phyloP scores from a whole-genome alignment of 2,113 vertebrate genomes.

The Bos indicus region DNA sequence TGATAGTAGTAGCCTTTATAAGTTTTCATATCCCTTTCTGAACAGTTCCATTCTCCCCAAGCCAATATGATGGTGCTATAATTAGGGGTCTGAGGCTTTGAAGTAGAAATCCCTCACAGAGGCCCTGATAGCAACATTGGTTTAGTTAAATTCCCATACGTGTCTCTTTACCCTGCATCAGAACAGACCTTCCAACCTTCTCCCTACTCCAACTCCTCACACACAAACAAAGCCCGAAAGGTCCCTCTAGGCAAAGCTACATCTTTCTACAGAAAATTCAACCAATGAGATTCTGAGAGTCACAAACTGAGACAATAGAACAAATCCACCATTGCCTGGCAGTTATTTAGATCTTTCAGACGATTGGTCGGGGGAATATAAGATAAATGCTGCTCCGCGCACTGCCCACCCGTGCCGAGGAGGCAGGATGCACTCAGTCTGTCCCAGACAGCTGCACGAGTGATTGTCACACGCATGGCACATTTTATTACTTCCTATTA shows the following conservation, averaged over 20 bases:
- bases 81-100: neutral
- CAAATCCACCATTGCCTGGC: neutral
- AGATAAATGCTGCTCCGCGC: neutral
- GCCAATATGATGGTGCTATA: neutral
- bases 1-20: neutral
- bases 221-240: neutral
- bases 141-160: neutral
- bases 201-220: neutral
- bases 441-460: too few relatives aligned
- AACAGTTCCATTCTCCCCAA: neutral
- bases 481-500: neutral
- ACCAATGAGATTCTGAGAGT: neutral
- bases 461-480: accelerated
- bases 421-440: neutral
- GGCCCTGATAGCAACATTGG: neutral
- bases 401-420: too few relatives aligned
- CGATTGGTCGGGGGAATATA: neutral
- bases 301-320: neutral
- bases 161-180: neutral
- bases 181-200: neutral
- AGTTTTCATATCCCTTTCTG: neutral
- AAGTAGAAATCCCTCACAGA: neutral
- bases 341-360: neutral
- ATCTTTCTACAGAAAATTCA: neutral
- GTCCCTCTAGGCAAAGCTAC: neutral